Conservation (phyloP, 2,888 invertebrate species). For the Drosophila greeni region DNA sequence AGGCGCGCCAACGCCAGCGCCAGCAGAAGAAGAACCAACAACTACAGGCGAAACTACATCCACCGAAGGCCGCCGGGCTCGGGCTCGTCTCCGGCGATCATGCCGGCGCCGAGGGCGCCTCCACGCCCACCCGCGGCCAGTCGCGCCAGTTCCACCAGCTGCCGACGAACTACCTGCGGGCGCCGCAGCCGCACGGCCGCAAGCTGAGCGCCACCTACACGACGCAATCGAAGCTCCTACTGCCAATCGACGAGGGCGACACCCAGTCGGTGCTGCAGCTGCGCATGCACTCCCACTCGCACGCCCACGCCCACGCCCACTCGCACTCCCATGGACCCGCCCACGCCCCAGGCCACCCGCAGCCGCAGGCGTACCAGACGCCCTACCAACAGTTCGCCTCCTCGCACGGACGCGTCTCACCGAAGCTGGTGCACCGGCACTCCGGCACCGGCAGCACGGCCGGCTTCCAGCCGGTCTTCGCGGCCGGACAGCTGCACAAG, state of each 20-base stretch:
- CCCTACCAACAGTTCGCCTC: slow-evolving; percentile 67
- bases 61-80: slow-evolving; percentile 76
- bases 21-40: slow-evolving; percentile 80
- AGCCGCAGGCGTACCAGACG: slow-evolving; percentile 60
- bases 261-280: slow-evolving; percentile 74
- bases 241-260: slow-evolving; percentile 79
- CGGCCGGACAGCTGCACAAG: slow-evolving; percentile 72
- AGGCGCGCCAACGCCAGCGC: slow-evolving; percentile 84
- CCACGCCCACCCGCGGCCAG: slow-evolving; percentile 74
- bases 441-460: slow-evolving; percentile 75
- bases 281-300: slow-evolving; percentile 69
- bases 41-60: slow-evolving; percentile 80
- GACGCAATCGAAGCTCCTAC: slow-evolving; percentile 78
- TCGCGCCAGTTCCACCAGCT: slow-evolving; percentile 82
- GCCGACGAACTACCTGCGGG: slow-evolving; percentile 79
- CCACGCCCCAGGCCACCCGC: slow-evolving; percentile 44
- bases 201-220: slow-evolving; percentile 79
- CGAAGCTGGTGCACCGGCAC: slow-evolving; percentile 76
- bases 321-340: slow-evolving; percentile 41
- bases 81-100: slow-evolving; percentile 67
- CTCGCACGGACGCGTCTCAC: slow-evolving; percentile 73
- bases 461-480: slow-evolving; percentile 67
- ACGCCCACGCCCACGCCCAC: slow-evolving; percentile 60
- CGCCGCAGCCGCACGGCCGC: slow-evolving; percentile 77
- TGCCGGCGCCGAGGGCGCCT: slow-evolving; percentile 64